Conservation (phyloP, 2,888 invertebrate genomes). For the Cremastinae sp. region DNA sequence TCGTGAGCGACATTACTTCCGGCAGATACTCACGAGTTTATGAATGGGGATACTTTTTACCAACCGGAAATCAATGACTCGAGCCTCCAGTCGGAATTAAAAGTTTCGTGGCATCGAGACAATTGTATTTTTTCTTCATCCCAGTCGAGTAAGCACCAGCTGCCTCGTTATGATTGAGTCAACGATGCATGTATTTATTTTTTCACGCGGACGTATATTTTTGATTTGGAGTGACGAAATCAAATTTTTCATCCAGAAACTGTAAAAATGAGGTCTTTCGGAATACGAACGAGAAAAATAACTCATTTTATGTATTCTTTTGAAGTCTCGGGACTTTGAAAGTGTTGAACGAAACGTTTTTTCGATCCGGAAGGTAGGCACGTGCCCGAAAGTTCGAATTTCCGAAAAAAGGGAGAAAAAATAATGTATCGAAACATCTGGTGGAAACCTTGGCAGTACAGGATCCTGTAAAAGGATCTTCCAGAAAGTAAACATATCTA, state of each 20-base stretch:
- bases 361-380: no score
- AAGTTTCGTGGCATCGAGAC: conserved; percentile 35
- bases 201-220: background rate
- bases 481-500: conserved; percentile 8
- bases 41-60: conserved; percentile 1
- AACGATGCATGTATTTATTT: conserved; percentile 6
- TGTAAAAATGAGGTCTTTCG: no score
- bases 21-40: conserved; percentile 29
- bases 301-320: no score
- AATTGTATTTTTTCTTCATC: conserved; percentile 53
- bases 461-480: conserved; percentile 59
- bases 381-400: background rate
- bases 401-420: conserved; percentile 22
- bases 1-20: conserved; percentile 49
- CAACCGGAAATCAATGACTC: conserved; percentile 56
- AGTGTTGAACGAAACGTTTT: no score
- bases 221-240: background rate
- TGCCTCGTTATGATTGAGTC: conserved; percentile 50
- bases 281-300: no score
- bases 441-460: conserved; percentile 56
- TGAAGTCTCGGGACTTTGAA: no score
- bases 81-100: conserved; percentile 3
- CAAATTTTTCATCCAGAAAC: background rate
- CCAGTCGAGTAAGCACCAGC: conserved; percentile 52
- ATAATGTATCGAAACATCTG: conserved; percentile 54